phyloP scores from a whole-genome alignment of 2,888 invertebrate genomes.

The Azorinus chamasolen region DNA sequence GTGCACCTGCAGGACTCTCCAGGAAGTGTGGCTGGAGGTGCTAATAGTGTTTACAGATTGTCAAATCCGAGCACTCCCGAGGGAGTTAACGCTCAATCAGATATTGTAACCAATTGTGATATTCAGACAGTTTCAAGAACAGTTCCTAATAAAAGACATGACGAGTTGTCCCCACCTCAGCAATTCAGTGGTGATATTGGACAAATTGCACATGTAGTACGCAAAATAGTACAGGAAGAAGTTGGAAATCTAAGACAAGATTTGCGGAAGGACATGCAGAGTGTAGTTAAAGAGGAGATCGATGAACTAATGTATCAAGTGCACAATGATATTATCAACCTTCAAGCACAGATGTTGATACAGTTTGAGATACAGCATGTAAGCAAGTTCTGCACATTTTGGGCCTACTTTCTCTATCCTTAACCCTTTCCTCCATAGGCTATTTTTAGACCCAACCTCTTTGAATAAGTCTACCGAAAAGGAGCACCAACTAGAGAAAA shows the following conservation, averaged over 20 bases:
- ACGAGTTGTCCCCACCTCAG: background rate
- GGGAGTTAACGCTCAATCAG: slow-evolving; percentile 67
- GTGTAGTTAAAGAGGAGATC: slow-evolving; percentile 76
- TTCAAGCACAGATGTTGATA: slow-evolving; percentile 82
- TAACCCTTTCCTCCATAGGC: no score
- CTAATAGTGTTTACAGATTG: slow-evolving; percentile 18
- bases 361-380: slow-evolving; percentile 83
- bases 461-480: no score
- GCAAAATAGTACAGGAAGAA: slow-evolving; percentile 66
- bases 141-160: background rate
- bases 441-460: no score
- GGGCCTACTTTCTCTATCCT: no score
- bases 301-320: slow-evolving; percentile 81
- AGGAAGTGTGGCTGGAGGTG: slow-evolving; percentile 56
- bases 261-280: slow-evolving; percentile 29
- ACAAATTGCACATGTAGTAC: slow-evolving; percentile 74
- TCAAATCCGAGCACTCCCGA: slow-evolving; percentile 58
- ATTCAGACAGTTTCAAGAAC: background rate
- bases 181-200: slow-evolving; percentile 20
- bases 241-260: slow-evolving; percentile 44
- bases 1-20: slow-evolving; percentile 63
- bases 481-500: no score
- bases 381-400: no score
- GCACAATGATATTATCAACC: slow-evolving; percentile 75
- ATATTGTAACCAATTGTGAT: slow-evolving; percentile 17